Percentiles rank a stretch among this genome's conserved stretches.
Evolutionary conservation across 2,888 invertebrate genomes (phyloP).

Genomic region (Thera obeliscata): DNA sequence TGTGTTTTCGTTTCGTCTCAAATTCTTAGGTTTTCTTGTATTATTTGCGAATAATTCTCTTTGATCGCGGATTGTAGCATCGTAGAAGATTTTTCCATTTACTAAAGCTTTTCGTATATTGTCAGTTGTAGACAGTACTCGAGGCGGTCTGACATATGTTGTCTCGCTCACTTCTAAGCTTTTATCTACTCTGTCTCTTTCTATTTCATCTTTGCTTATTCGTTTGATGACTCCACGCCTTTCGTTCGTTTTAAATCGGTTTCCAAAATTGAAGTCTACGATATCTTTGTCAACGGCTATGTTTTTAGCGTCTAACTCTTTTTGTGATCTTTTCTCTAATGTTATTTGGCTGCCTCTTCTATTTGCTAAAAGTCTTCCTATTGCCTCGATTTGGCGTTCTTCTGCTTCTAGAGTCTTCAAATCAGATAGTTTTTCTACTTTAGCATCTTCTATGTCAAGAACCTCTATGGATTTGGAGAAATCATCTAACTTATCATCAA

Average conservation of each 20-base stretch:
- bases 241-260: conserved; percentile 67
- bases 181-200: conserved; percentile 66
- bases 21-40: conserved; percentile 56
- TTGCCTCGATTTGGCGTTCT: conserved; percentile 79
- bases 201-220: conserved; percentile 76
- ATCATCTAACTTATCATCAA: conserved; percentile 75
- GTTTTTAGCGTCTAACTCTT: conserved; percentile 69
- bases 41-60: conserved; percentile 61
- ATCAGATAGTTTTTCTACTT: conserved; percentile 66
- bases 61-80: conserved; percentile 74
- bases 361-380: conserved; percentile 74
- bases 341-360: conserved; percentile 69
- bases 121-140: conserved; percentile 72
- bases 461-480: conserved; percentile 76
- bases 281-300: conserved; percentile 71
- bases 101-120: conserved; percentile 75
- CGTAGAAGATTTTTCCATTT: conserved; percentile 79
- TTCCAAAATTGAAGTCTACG: conserved; percentile 70
- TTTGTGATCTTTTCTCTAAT: conserved; percentile 73
- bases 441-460: conserved; percentile 72
- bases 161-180: conserved; percentile 80
- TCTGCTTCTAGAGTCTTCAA: conserved; percentile 77
- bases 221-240: conserved; percentile 71
- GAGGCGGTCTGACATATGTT: conserved; percentile 72
- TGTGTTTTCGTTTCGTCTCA: conserved; percentile 44